Base-by-base conservation (phyloP, 2,797 vertebrate genomes). In the Bradypus variegatus region DNA sequence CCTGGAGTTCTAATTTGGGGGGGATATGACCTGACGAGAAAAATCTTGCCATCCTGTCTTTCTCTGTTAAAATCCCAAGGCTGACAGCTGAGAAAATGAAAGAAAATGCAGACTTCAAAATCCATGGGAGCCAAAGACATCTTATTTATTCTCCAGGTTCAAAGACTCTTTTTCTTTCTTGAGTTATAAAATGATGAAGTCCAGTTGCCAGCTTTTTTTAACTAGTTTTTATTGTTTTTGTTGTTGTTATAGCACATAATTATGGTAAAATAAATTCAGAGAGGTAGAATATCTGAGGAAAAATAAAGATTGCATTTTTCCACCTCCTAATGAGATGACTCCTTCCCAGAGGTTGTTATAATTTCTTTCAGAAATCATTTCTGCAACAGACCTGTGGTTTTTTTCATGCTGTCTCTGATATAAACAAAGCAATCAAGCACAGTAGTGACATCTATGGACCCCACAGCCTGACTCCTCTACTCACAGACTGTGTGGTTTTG, bases 51-150 rank as follows among this genome's bases (percentile, higher is more conserved):
- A n/a, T 48, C 75, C 38, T 79, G 13, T 60, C 55, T 58, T 78
- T 48, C 76, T 88, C 95, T 86, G 87, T 86, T 93, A 85, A 93
- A 89, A 87, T 80, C 31, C 48, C 75, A 82, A 41, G 62, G 48
- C 83, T 76, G 36, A 78, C 84, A 25, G 45, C 89, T 86, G 88
- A 94, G 84, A 93, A 41, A 60, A 31, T 83, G 36, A 73, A 60
- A 90, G 64, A 36, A 83, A 88, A 60, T 8, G 12, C 27, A 72
- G 45, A 50, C 92, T 89, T 91, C 86, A 92, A 60, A 93, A 81
- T 41, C 73, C 50, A 50, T 48, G 7, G 13, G 81, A 93, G 67
- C 85, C 78, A 41, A 50, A 58, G 86, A 60, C 31, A 62, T 62
- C 73, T 85, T 82, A 60, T 86, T 93, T 89, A 73, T 84, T 78